These are phyloP conservation scores for Archocentrus centrarchus DNA, from an alignment of 2,113 vertebrate species.

Conservation along the genomic window DNA sequence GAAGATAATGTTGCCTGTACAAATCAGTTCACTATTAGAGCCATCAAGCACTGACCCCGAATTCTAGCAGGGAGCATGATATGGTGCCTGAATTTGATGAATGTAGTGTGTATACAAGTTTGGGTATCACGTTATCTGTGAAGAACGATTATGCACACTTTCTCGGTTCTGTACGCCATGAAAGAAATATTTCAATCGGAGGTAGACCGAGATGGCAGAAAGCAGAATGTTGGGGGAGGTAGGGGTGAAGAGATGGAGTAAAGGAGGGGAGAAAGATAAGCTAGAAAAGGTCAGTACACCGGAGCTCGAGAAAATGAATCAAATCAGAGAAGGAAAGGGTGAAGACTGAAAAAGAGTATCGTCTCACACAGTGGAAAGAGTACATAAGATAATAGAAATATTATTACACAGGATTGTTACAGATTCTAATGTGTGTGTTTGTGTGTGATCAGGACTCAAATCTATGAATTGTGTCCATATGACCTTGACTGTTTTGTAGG, in stretches of 20 bases:
- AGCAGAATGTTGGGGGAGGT: background rate
- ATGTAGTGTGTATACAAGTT: conserved; percentile 41
- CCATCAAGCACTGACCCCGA: conserved; percentile 49
- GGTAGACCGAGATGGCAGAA: background rate
- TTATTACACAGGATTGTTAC: conserved; percentile 21
- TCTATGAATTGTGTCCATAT: background rate
- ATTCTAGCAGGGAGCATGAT: conserved; percentile 36
- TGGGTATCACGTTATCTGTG: conserved; percentile 33
- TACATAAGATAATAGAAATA: conserved; percentile 28
- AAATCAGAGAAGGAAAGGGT: conserved; percentile 25
- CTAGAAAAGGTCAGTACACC: conserved; percentile 34
- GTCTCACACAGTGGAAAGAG: background rate
- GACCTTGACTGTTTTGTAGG: background rate
- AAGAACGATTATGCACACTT: conserved; percentile 43
- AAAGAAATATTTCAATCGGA: conserved; percentile 30
- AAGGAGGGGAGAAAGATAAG: conserved; percentile 20
- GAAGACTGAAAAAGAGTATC: conserved; percentile 30
- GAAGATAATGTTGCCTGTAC: conserved; percentile 57
- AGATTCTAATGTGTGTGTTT: background rate
- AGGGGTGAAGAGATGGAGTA: background rate
- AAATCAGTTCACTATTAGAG: conserved; percentile 51
- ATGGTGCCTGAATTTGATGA: conserved; percentile 41
- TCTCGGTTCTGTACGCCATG: background rate
- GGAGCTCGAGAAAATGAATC: conserved; percentile 25
- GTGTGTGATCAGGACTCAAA: background rate